Percentiles rank a stretch among this genome's conserved stretches.
These are phyloP conservation scores for Corythaeola cristata DNA, from an alignment of 2,113 vertebrate species.

Conservation along the genomic window DNA sequence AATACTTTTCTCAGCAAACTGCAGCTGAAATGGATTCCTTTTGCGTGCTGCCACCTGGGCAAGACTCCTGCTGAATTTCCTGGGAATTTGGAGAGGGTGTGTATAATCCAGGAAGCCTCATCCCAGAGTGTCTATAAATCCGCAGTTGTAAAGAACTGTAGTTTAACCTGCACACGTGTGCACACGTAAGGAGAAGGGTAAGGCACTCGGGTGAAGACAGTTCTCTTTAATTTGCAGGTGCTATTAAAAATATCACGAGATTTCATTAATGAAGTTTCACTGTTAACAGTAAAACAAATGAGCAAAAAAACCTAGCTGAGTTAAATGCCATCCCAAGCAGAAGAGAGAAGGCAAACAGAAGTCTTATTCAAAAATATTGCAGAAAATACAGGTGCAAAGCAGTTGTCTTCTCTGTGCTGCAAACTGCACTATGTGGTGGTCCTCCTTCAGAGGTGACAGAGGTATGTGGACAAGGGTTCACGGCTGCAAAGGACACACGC, in stretches of 20 bases:
- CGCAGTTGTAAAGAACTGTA: background rate
- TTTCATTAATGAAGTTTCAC: background rate
- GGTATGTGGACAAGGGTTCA: background rate
- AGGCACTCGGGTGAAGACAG: background rate
- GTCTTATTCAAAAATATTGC: background rate
- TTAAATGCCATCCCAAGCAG: background rate
- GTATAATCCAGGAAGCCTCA: background rate
- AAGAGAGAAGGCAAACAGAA: background rate
- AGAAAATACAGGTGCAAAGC: background rate
- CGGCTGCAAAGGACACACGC: background rate
- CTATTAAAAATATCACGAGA: background rate
- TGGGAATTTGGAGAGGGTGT: background rate
- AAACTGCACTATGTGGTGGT: background rate
- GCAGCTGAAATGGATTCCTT: background rate
- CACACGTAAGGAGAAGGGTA: background rate
- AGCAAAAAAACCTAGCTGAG: background rate
- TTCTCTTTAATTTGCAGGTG: background rate
- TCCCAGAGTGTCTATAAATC: accelerated
- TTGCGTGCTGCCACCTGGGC: background rate
- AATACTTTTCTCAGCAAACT: background rate
- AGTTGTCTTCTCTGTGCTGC: background rate
- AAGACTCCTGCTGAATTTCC: background rate
- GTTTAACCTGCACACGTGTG: background rate
- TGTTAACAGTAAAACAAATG: background rate
- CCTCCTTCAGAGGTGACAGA: background rate